Base-by-base conservation (phyloP, 2,888 invertebrate genomes). In the Gymnocheta viridis region DNA sequence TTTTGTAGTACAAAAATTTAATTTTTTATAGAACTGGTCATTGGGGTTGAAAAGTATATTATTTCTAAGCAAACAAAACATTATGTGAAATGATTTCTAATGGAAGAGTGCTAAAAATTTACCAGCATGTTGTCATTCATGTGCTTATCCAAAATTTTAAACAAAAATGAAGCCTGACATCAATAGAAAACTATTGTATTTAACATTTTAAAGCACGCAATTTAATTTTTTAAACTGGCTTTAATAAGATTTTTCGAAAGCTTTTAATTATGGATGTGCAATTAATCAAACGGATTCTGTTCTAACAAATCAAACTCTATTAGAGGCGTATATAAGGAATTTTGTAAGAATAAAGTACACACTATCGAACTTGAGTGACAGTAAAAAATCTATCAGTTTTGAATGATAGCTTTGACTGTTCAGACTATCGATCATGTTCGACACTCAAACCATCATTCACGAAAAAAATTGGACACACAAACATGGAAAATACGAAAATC, bases 1-100 rank as follows among this genome's bases (percentile, higher is more conserved):
- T 62, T 49, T 22, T 64, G 32, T 32, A 32, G 32, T 32, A n/a
- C n/a, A n/a, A n/a, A n/a, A 7, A 41, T 69, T 58, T 54, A 6
- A 41, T 38, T 60, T 64, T 64, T 10, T 64, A 41, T 51, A 19
- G 19, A 38, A 38, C 56, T 58, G 49, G 58, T 49, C 67, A 77
- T 60, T 17, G 17, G 22, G 17, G 27, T 27, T 29, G 19, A 56
- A 19, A 35, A 32, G 14, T 47, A 32, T 14, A 32, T 69, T 77
- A 49, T 24, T 24, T 60, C 14, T 67, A 35, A 9, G 3, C 12
- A 4, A 17, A 66, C 10, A 56, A 76, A 49, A 38, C 12, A 77
- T 49, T 49, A 77, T 60, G 2, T 49, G 29, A 47, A 77, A 10
- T 60, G 22, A 47, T 77, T 77, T 60, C 38, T 69, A 69, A 51